phyloP scores from a whole-genome alignment of 2,113 vertebrate genomes.

The Takifugu flavidus region DNA sequence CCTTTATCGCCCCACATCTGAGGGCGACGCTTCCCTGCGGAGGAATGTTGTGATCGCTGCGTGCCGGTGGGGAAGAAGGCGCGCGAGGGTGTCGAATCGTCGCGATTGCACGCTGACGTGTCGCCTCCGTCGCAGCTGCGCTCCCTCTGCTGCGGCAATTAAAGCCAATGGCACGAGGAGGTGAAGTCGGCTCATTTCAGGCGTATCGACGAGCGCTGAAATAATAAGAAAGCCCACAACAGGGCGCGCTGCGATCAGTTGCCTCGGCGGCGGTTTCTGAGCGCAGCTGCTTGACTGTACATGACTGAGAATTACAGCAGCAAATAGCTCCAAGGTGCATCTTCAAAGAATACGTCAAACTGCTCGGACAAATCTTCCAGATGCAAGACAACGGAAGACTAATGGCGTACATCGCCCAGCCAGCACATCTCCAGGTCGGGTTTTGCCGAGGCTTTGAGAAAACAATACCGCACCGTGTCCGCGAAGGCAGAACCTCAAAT shows the following conservation, averaged over 20 bases:
- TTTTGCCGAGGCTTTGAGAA: background rate
- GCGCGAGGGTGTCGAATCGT: conserved; percentile 28
- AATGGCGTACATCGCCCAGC: background rate
- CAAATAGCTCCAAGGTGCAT: background rate
- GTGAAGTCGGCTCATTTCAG: conserved; percentile 57
- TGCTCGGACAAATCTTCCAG: background rate
- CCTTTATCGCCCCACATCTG: conserved; percentile 31
- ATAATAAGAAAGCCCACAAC: conserved; percentile 41
- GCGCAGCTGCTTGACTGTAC: conserved; percentile 17
- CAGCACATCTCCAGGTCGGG: background rate
- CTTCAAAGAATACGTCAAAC: background rate
- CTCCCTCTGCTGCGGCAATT: conserved; percentile 51
- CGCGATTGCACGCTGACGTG: conserved; percentile 41
- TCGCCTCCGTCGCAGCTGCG: conserved; percentile 54
- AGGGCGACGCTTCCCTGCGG: background rate
- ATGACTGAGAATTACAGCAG: background rate
- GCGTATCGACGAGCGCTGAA: conserved; percentile 65
- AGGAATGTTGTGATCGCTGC: conserved; percentile 24
- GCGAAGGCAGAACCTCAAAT: background rate
- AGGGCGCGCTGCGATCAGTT: conserved; percentile 18
- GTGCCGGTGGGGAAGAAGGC: conserved; percentile 33
- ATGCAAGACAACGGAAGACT: background rate
- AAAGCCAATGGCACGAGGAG: conserved; percentile 68
- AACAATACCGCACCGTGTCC: background rate
- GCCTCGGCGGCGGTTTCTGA: background rate